Percentiles rank a stretch among this genome's conserved stretches.
phyloP scores from a whole-genome alignment of 37 sponge, comb jelly and placozoan genomes.

The Petrosia ficiformis region DNA sequence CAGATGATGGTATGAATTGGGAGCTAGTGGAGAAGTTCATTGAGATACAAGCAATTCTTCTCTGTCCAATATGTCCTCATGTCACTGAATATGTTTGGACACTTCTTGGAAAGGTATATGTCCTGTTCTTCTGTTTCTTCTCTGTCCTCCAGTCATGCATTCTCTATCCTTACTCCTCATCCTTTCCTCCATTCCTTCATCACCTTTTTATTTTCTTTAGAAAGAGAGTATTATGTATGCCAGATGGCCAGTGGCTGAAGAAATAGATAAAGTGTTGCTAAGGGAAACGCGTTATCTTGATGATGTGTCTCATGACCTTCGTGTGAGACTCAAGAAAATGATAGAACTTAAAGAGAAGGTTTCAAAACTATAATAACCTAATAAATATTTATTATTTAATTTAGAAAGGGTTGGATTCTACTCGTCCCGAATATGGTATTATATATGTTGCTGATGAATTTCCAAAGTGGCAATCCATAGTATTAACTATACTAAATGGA shows the following conservation, averaged over 20 bases:
- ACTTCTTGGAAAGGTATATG: conserved; percentile 77
- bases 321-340: conserved; percentile 77
- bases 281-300: conserved; percentile 71
- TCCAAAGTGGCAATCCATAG: conserved; percentile 81
- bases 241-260: conserved; percentile 64
- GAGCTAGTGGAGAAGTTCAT: conserved; percentile 78
- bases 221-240: conserved; percentile 71
- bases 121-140: too few species aligned
- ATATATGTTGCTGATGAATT: conserved; percentile 87
- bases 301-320: conserved; percentile 79
- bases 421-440: conserved; percentile 67
- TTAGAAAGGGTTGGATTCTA: background rate
- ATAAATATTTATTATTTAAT: too few species aligned
- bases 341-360: conserved; percentile 66
- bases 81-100: conserved; percentile 90
- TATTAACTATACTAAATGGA: conserved; percentile 46
- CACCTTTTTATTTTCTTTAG: conserved; percentile 7
- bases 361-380: too few species aligned
- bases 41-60: conserved; percentile 81
- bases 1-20: conserved; percentile 91
- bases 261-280: conserved; percentile 64
- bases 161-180: too few species aligned
- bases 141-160: too few species aligned
- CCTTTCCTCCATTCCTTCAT: too few species aligned
- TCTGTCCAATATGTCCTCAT: conserved; percentile 95